phyloP scores from a whole-genome alignment of 2,888 invertebrate species.

The Drosophila falleni region DNA sequence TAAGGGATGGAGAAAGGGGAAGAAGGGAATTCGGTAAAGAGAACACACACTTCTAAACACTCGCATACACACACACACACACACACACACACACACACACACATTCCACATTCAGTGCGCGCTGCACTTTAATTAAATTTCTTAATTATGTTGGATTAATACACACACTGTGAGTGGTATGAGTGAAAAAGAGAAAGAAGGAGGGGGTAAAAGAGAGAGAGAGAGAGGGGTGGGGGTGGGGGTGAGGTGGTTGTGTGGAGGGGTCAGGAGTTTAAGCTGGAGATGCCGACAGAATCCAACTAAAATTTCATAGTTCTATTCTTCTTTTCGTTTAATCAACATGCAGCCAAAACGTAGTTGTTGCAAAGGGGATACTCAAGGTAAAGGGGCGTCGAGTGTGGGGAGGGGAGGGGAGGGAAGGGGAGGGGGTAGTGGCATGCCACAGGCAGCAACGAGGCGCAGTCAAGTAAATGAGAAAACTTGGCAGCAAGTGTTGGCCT shows the following conservation, averaged over 20 bases:
- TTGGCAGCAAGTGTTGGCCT: slow-evolving; percentile 65
- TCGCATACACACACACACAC: neutral
- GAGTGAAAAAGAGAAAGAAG: neutral
- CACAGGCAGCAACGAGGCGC: slow-evolving; percentile 32
- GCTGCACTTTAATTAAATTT: slow-evolving; percentile 80
- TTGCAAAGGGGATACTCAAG: neutral
- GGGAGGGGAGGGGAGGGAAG: no score
- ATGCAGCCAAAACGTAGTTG: slow-evolving; percentile 40
- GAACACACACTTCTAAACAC: neutral
- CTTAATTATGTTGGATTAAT: slow-evolving; percentile 80
- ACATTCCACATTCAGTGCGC: slow-evolving; percentile 70
- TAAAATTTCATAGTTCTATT: slow-evolving; percentile 73
- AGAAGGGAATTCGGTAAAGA: no score
- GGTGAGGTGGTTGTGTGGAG: neutral
- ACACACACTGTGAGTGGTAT: slow-evolving; percentile 35
- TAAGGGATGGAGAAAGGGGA: neutral
- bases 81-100: slow-evolving; percentile 16
- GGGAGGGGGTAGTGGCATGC: no score
- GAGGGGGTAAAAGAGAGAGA: neutral
- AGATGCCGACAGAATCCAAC: slow-evolving; percentile 41
- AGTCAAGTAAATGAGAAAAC: slow-evolving; percentile 75
- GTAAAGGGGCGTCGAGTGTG: neutral
- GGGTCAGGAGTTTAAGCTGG: neutral
- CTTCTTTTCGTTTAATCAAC: slow-evolving; percentile 76
- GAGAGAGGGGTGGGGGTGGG: no score